phyloP scores from a whole-genome alignment of 2,888 invertebrate genomes.

The Caenorhabditis becei region DNA sequence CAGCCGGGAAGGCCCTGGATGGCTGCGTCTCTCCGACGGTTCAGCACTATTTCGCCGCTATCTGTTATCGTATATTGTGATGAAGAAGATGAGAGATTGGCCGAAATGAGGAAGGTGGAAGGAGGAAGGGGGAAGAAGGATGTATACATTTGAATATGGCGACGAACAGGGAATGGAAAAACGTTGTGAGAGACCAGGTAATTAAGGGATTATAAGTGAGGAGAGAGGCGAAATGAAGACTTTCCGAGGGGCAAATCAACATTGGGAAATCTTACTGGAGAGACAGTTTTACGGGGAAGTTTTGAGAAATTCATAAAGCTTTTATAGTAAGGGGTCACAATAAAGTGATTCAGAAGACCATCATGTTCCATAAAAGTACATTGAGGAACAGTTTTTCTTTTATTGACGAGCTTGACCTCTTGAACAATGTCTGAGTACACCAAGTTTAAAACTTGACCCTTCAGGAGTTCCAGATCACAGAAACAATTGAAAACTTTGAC shows the following conservation, averaged over 20 bases:
- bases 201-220: constrained; percentile 53
- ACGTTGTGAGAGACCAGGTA: constrained; percentile 29
- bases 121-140: constrained; percentile 17
- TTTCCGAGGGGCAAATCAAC: constrained; percentile 3
- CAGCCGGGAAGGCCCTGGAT: constrained; percentile 1
- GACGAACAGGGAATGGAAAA: constrained; percentile 25
- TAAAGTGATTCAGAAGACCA: too few relatives aligned
- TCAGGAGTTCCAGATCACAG: too few relatives aligned
- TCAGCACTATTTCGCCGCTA: constrained; percentile 7
- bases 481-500: too few relatives aligned
- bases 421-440: too few relatives aligned
- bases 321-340: background rate
- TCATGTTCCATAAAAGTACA: too few relatives aligned
- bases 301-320: background rate
- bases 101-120: constrained; percentile 22
- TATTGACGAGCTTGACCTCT: too few relatives aligned
- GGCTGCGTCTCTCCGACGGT: constrained; percentile 1
- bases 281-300: background rate
- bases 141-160: constrained; percentile 41
- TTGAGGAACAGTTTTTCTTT: too few relatives aligned
- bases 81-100: constrained; percentile 36
- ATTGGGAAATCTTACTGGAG: background rate
- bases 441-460: too few relatives aligned
- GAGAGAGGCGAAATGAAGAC: constrained; percentile 25
- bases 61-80: constrained; percentile 59